phyloP scores from a whole-genome alignment of 2,797 vertebrate genomes.

The Trichosurus vulpecula region DNA sequence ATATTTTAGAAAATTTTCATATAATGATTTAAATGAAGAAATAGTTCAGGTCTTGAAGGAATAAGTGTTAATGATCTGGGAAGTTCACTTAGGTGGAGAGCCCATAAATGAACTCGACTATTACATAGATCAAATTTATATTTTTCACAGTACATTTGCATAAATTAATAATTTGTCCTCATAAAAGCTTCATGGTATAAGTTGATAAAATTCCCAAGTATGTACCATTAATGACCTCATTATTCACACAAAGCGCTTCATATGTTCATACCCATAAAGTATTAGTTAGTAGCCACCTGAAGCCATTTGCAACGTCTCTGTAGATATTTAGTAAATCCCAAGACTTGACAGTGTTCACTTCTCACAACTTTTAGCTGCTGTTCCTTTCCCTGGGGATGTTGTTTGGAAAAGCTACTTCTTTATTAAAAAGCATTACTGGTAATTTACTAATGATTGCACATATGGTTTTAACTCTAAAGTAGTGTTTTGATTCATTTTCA shows the following conservation, averaged over 20 bases:
- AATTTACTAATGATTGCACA: conserved; percentile 30
- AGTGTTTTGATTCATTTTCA: background rate
- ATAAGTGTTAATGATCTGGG: background rate
- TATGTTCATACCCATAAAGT: background rate
- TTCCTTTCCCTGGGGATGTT: background rate
- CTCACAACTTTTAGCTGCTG: background rate
- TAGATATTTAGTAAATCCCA: conserved; percentile 21
- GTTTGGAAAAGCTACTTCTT: conserved; percentile 26
- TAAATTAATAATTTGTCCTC: background rate
- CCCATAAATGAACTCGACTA: background rate
- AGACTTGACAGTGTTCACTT: background rate
- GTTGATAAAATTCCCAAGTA: background rate
- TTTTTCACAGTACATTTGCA: background rate
- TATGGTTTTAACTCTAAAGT: background rate
- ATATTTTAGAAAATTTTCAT: background rate
- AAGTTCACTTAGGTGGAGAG: background rate
- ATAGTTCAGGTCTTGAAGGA: background rate
- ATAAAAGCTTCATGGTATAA: background rate
- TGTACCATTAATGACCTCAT: background rate
- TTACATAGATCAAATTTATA: background rate
- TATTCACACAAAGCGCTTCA: background rate
- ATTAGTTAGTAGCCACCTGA: background rate
- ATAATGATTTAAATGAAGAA: background rate
- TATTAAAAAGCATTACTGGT: background rate
- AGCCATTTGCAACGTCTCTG: conserved; percentile 18